Base-by-base conservation (phyloP, 1,140 invertebrate genomes). In the Scaptomyza hsui region DNA sequence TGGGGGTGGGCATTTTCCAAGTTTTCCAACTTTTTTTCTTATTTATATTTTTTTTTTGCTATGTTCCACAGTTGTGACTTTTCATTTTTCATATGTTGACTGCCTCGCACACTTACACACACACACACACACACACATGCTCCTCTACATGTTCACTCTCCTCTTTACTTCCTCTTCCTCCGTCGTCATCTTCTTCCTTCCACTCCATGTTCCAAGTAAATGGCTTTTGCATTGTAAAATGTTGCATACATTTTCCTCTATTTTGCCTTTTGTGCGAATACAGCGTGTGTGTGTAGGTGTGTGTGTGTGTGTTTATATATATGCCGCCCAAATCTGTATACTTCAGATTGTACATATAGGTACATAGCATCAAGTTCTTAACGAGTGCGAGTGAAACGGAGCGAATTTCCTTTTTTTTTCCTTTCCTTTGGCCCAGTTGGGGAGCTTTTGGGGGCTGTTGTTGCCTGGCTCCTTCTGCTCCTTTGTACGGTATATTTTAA, bases 161-260 rank as follows among this genome's bases (percentile, higher is more conserved):
- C 52, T 29, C 24, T 63, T n/a, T n/a, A n/a, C n/a, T n/a, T n/a
- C n/a, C 29, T 35, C 32, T 15, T 13, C 6, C 35, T 16, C 15
- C 42, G 26, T 39, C 29, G 63, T 67, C 12, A 2, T 21, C 41
- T 21, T 59, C 37, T 29, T 41, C 2, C 13, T 44, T 6, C 24
- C 59, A 35, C 37, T 69, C 37, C 41, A 65, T 52, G 41, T 56
- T 42, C 49, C 62, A 37, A 72, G 81, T 82, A 88, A 88, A 88
- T 88, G 83, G 82, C 78, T 88, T 88, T 88, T 88, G 83, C 82
- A 88, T 88, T 88, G 82, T 89, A 88, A 88, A 88, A 88, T 88
- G 82, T 88, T 88, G 82, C 82, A 88, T 88, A 88, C 78, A 88
- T 88, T 88, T 89, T 73, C 82, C 74, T 89, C 83, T 83, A 89